Evolutionary conservation across 1,140 invertebrate species (phyloP).

Genomic region (Saxidomus purpurata): DNA sequence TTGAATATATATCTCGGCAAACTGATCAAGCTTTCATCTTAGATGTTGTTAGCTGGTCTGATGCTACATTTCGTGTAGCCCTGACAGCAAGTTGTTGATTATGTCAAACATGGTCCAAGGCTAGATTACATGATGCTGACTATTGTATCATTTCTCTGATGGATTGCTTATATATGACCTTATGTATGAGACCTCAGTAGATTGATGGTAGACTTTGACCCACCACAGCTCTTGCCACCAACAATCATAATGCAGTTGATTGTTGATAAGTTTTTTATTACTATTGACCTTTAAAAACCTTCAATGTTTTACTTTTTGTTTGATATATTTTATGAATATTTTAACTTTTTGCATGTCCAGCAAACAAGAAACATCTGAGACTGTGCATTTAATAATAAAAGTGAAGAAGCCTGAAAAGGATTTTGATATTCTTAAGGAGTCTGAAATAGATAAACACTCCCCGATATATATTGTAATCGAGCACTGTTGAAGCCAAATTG

Average conservation of each 20-base stretch:
- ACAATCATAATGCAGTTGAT: not conserved
- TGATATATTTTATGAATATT: no score
- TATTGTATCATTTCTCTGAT: not conserved
- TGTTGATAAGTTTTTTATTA: not conserved
- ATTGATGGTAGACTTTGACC: slow-evolving; percentile 28
- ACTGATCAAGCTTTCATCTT: slow-evolving; percentile 6
- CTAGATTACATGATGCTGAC: not conserved
- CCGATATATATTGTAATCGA: not conserved
- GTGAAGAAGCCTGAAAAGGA: no score
- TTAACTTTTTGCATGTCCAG: no score
- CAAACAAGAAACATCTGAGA: no score
- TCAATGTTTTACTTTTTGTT: no score
- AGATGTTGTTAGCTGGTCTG: not conserved
- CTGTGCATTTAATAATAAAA: no score
- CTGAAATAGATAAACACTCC: not conserved
- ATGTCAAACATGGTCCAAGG: slow-evolving; percentile 8
- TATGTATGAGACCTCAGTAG: slow-evolving; percentile 4
- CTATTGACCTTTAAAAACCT: no score
- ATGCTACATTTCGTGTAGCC: not conserved
- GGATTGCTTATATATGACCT: not conserved
- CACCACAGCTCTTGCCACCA: not conserved
- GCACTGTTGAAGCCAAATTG: not conserved
- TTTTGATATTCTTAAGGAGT: not conserved
- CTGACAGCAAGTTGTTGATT: slow-evolving; percentile 15
- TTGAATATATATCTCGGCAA: slow-evolving; percentile 32